phyloP scores from a whole-genome alignment of 2,797 vertebrate species.

The Pangasius larnaudii region DNA sequence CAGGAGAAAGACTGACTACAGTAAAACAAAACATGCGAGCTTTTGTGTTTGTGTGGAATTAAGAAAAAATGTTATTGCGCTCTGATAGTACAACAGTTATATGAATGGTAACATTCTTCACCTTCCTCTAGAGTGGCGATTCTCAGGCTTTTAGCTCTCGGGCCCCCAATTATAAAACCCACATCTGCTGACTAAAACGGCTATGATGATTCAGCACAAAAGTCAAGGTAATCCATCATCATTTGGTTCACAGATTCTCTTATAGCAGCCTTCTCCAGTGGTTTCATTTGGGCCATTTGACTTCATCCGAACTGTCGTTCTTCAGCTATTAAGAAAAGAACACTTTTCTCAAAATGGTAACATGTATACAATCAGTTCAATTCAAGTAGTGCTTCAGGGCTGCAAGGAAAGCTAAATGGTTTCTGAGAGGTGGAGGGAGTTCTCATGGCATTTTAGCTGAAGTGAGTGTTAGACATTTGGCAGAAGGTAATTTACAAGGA shows the following conservation, averaged over 20 bases:
- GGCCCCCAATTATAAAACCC: background rate
- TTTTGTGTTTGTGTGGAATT: background rate
- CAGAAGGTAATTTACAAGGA: background rate
- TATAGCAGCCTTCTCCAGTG: constrained; percentile 5
- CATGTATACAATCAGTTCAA: constrained; percentile 31
- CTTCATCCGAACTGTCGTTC: constrained; percentile 39
- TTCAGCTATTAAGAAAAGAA: constrained; percentile 31
- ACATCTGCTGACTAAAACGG: background rate
- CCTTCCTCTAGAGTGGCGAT: constrained; percentile 5
- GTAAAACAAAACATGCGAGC: background rate
- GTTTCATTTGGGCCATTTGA: constrained; percentile 43
- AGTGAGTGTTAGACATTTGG: background rate
- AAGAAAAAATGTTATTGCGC: background rate
- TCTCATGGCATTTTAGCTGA: background rate
- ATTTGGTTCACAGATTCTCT: constrained; percentile 40
- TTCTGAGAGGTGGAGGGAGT: background rate
- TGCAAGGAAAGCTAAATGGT: constrained; percentile 6
- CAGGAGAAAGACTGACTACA: background rate
- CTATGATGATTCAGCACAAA: constrained; percentile 30
- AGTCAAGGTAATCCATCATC: constrained; percentile 39
- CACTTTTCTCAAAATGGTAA: constrained; percentile 32
- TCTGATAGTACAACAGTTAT: background rate
- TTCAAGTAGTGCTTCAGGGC: constrained; percentile 26
- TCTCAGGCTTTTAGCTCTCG: constrained; percentile 1
- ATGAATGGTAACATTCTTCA: background rate